Evolutionary conservation across 2,888 invertebrate species (phyloP).

Genomic region (Pollenia griseotomentosa): DNA sequence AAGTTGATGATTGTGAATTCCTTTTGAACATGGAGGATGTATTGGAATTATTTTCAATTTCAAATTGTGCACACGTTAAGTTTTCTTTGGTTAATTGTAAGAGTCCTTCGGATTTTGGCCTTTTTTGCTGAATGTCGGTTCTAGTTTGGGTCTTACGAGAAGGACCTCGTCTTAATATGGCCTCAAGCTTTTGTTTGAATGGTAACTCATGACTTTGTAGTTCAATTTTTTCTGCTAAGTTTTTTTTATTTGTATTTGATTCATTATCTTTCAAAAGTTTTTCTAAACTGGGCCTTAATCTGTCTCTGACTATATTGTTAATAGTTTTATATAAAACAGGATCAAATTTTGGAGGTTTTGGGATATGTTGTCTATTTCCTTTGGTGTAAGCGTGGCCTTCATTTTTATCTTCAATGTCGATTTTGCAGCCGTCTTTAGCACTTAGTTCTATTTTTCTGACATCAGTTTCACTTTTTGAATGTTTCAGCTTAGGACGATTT

Average conservation of each 20-base stretch:
- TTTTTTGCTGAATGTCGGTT: constrained; percentile 74
- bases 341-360: constrained; percentile 82
- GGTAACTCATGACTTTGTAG: constrained; percentile 71
- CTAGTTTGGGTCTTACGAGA: constrained; percentile 78
- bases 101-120: constrained; percentile 77
- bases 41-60: constrained; percentile 73
- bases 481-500: constrained; percentile 74
- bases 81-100: background rate
- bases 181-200: constrained; percentile 82
- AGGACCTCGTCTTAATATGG: constrained; percentile 81
- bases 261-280: constrained; percentile 68
- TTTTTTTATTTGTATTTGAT: constrained; percentile 4
- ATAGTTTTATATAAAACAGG: constrained; percentile 81
- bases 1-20: background rate
- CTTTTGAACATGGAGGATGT: background rate
- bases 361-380: constrained; percentile 74
- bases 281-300: constrained; percentile 78
- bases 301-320: constrained; percentile 78
- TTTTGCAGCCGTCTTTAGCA: constrained; percentile 75
- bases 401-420: constrained; percentile 14
- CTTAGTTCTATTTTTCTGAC: constrained; percentile 76
- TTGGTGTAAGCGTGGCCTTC: background rate
- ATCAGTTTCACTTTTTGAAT: constrained; percentile 82
- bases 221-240: background rate
- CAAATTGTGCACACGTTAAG: background rate